Evolutionary conservation across 2,888 invertebrate genomes (phyloP), one percentile per base, ranked within the genome.

Genomic region (Dascillus cervinus): DNA sequence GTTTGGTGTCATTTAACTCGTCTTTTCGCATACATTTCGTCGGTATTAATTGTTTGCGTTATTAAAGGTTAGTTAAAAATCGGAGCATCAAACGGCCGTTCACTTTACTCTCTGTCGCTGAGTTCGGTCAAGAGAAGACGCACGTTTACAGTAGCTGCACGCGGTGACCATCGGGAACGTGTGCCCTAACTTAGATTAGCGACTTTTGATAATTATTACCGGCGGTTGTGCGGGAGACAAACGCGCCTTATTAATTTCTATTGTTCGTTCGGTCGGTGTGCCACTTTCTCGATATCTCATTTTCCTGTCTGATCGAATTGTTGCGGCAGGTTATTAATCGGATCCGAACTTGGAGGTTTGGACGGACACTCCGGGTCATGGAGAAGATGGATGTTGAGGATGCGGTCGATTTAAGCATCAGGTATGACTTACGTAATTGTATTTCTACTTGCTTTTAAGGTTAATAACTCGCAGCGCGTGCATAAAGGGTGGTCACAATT

Each of bases 381-480:
- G 73, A 74, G 60, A 79, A 77, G 71, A 89, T 89, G 88, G 88
- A 89, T 67, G 79, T 86, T 62, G 87, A 88, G 70, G 87, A 89
- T 64, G 77, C 79, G 58, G 88, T 90, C 55, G 89, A 90, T 73
- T 75, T 90, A 55, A 89, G 88, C 67, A 76, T 88, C 60, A 78
- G 82, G 84, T 85, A 69, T 4, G 17, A n/a, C n/a, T n/a, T n/a
- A n/a, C n/a, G n/a, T n/a, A n/a, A n/a, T n/a, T n/a, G n/a, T n/a
- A n/a, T n/a, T n/a, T n/a, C n/a, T n/a, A n/a, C n/a, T n/a, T n/a
- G n/a, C n/a, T n/a, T n/a, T n/a, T n/a, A n/a, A n/a, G n/a, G n/a
- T n/a, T n/a, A n/a, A n/a, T n/a, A n/a, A n/a, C n/a, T n/a, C n/a
- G n/a, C n/a, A n/a, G 17, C 17, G 17, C 17, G 8, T 17, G 8